A percentile compares a stretch with the other conserved stretches of the same genome.
Conservation (phyloP, 2,113 vertebrate genomes). For the Pterocles burchelli region DNA sequence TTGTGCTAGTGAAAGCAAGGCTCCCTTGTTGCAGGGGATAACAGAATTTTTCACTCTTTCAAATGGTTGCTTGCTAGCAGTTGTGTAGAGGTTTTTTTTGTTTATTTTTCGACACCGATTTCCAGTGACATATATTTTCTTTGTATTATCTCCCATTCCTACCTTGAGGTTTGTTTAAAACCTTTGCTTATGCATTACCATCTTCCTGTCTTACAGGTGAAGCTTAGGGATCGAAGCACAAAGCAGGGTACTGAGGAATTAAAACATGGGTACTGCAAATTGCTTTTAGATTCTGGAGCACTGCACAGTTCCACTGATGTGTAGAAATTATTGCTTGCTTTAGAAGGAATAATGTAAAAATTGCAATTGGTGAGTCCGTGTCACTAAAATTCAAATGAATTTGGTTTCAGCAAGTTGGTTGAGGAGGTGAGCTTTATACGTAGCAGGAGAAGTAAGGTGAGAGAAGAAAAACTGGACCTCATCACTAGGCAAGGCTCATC, state of each 20-base stretch:
- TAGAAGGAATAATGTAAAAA: neutral
- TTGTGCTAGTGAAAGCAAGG: neutral
- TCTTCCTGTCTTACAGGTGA: neutral
- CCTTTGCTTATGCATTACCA: neutral
- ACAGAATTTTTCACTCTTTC: neutral
- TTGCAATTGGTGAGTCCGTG: neutral
- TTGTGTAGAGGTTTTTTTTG: neutral
- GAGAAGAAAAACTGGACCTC: neutral
- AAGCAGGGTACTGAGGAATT: neutral
- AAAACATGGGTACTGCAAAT: neutral
- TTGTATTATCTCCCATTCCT: neutral
- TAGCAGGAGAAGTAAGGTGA: neutral
- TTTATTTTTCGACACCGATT: neutral
- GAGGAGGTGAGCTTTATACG: neutral
- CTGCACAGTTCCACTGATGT: fast-evolving
- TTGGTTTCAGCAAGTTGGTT: neutral
- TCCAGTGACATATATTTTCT: neutral
- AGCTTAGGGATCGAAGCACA: neutral
- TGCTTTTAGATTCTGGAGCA: neutral
- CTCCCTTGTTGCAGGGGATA: neutral
- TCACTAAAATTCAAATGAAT: neutral
- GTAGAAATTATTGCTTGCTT: neutral
- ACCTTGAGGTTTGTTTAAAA: neutral
- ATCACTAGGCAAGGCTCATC: neutral
- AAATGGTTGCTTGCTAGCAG: neutral